These are phyloP conservation scores for Polyergus mexicanus DNA, from an alignment of 1,140 invertebrate genomes.

Conservation along the genomic window DNA sequence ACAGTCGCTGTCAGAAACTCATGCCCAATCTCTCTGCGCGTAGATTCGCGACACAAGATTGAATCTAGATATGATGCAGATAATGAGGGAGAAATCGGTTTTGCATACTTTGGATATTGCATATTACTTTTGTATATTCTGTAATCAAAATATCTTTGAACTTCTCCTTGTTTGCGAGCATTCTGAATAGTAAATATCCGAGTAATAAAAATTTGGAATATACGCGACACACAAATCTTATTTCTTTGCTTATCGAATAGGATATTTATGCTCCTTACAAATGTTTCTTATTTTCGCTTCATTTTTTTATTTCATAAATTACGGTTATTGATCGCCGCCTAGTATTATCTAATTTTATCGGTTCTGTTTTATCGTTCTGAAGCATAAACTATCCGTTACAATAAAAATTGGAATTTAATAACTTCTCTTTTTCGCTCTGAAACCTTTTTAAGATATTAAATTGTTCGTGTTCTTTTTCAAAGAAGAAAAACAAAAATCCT, in stretches of 20 bases:
- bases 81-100: conserved; percentile 19
- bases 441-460: conserved; percentile 12
- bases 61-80: not conserved
- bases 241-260: not conserved
- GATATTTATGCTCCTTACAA: not conserved
- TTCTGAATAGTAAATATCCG: not conserved
- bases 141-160: not conserved
- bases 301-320: conserved; percentile 11
- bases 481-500: not conserved
- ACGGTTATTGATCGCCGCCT: not conserved
- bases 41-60: not conserved
- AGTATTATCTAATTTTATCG: conserved; percentile 11
- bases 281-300: not conserved
- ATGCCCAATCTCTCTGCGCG: not conserved
- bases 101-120: not conserved
- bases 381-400: not conserved
- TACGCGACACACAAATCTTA: not conserved
- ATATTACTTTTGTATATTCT: not conserved
- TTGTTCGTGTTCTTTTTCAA: not conserved
- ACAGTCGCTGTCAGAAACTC: conserved; percentile 72
- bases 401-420: not conserved
- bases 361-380: not conserved
- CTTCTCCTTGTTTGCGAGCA: not conserved
- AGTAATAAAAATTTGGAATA: not conserved
- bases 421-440: conserved; percentile 1